Conservation (phyloP, 2,797 vertebrate genomes). For the Crocidura indochinensis region DNA sequence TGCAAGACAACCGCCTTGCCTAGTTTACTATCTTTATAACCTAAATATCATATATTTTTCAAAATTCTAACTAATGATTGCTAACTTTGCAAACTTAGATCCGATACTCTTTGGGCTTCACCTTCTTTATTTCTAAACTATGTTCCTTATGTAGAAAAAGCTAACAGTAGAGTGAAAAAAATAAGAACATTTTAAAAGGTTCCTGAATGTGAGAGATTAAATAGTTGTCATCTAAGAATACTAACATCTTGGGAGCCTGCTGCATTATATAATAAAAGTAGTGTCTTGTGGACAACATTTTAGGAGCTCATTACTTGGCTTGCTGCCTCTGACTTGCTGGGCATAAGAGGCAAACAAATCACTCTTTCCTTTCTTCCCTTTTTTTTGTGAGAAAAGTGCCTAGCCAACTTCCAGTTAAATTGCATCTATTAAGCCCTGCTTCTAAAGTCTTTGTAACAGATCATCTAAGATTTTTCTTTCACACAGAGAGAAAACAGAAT, state of each 20-base stretch:
- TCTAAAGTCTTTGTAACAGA: background rate
- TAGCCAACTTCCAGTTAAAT: background rate
- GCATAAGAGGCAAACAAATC: background rate
- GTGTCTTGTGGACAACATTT: slow-evolving; percentile 12
- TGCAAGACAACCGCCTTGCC: too few relatives aligned
- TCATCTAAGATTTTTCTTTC: slow-evolving; percentile 15
- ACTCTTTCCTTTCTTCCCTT: slow-evolving; percentile 18
- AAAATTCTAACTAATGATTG: background rate
- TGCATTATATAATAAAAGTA: background rate
- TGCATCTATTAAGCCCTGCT: background rate
- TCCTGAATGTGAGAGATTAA: background rate
- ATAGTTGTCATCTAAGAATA: background rate
- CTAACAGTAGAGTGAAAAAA: background rate
- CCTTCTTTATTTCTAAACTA: background rate
- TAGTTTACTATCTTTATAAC: too few relatives aligned
- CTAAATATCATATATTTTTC: too few relatives aligned
- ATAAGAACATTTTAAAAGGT: background rate
- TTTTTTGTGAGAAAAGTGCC: slow-evolving; percentile 37
- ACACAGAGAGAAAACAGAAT: background rate
- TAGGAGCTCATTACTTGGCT: background rate
- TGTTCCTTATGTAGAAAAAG: background rate
- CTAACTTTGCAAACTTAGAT: slow-evolving; percentile 21
- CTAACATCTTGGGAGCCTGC: background rate
- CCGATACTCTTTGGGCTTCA: background rate
- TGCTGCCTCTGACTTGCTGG: background rate